Evolutionary conservation across 2,113 vertebrate species (phyloP).

Genomic region (Nansenia antarctica): DNA sequence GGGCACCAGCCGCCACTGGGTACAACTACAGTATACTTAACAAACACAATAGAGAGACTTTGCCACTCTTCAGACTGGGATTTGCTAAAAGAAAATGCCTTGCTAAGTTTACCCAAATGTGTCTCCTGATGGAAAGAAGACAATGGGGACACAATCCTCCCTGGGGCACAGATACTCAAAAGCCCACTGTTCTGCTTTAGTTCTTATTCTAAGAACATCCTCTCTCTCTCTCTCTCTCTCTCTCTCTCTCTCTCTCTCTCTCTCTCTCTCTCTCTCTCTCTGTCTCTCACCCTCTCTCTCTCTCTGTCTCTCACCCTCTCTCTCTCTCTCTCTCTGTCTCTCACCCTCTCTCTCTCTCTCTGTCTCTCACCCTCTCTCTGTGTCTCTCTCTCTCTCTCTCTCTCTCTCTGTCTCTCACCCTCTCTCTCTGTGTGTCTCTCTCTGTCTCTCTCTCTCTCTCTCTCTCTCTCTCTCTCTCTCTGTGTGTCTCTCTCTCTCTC

Average conservation of each 20-base stretch:
- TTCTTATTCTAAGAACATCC: slow-evolving; percentile 43
- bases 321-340: too few relatives aligned
- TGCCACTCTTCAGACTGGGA: slow-evolving; percentile 67
- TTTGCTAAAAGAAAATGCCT: slow-evolving; percentile 62
- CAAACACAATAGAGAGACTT: slow-evolving; percentile 60
- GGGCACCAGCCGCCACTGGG: too few relatives aligned
- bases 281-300: too few relatives aligned
- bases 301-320: too few relatives aligned
- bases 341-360: too few relatives aligned
- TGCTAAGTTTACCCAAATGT: slow-evolving; percentile 64
- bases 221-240: slow-evolving; percentile 26
- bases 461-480: slow-evolving; percentile 8
- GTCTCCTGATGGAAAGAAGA: slow-evolving; percentile 63
- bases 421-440: background rate
- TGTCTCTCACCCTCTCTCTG: too few relatives aligned
- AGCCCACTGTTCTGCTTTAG: slow-evolving; percentile 56
- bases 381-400: background rate
- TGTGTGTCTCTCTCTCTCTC: background rate
- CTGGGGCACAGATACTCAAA: slow-evolving; percentile 63
- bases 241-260: slow-evolving; percentile 17
- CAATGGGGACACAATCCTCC: slow-evolving; percentile 67
- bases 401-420: slow-evolving; percentile 9
- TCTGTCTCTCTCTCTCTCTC: slow-evolving; percentile 10
- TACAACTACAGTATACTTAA: too few relatives aligned
- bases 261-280: slow-evolving; percentile 11